phyloP scores from a whole-genome alignment of 2,888 invertebrate species.

The Halocaridina rubra region DNA sequence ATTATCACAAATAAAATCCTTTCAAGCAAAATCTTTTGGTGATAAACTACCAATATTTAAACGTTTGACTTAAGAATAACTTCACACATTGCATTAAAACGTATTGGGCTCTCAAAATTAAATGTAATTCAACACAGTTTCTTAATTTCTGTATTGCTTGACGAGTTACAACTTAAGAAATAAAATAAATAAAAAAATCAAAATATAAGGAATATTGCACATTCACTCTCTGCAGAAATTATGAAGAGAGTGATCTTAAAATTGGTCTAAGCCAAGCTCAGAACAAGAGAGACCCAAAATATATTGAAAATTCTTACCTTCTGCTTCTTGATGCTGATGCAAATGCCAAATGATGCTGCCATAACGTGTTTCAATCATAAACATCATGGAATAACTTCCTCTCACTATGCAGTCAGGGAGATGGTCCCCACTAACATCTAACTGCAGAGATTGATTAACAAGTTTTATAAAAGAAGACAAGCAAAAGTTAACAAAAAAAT shows the following conservation, averaged over 20 bases:
- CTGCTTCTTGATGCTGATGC: slow-evolving; percentile 72
- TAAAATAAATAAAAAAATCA: background rate
- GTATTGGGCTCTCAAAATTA: too few species aligned
- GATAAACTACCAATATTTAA: too few species aligned
- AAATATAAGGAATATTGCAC: background rate
- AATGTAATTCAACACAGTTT: too few species aligned
- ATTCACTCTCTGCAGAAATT: too few species aligned
- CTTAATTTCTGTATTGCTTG: background rate
- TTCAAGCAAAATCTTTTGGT: too few species aligned
- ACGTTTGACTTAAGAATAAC: too few species aligned
- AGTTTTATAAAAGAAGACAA: too few species aligned
- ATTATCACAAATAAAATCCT: too few species aligned
- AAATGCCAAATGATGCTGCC: slow-evolving; percentile 73
- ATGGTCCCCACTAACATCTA: slow-evolving; percentile 80
- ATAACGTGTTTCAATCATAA: slow-evolving; percentile 52
- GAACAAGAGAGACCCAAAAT: background rate
- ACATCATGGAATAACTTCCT: slow-evolving; percentile 68
- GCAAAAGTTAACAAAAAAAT: too few species aligned
- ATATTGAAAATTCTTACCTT: slow-evolving; percentile 2
- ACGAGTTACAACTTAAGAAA: background rate
- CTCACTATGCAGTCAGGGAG: slow-evolving; percentile 81
- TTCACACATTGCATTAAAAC: too few species aligned
- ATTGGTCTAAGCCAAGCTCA: background rate
- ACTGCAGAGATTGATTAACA: too few species aligned
- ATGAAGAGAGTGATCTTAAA: too few species aligned